These are phyloP conservation scores for Agriopis aurantiaria DNA, from an alignment of 2,888 invertebrate species.

Conservation along the genomic window DNA sequence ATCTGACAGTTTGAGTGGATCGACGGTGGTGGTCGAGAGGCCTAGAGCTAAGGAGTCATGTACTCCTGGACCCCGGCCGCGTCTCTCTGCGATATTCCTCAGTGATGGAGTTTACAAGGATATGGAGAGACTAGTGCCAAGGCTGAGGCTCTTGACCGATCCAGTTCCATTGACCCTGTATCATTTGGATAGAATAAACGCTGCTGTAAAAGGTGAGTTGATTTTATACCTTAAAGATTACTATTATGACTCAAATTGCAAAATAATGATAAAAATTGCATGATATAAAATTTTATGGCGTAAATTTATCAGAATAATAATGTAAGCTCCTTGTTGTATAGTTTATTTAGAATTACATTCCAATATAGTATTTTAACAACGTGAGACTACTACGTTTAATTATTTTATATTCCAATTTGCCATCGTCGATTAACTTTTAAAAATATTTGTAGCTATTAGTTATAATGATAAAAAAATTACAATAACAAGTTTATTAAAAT, in stretches of 20 bases:
- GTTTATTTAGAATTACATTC: too few species aligned
- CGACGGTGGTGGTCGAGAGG: slow-evolving; percentile 72
- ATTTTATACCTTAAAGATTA: background rate
- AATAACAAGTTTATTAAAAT: slow-evolving; percentile 17
- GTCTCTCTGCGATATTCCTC: slow-evolving; percentile 81
- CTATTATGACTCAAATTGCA: background rate
- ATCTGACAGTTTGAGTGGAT: slow-evolving; percentile 71
- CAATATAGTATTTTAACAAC: too few species aligned
- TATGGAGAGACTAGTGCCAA: slow-evolving; percentile 62
- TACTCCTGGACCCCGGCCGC: slow-evolving; percentile 76
- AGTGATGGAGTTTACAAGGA: slow-evolving; percentile 69
- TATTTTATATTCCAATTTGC: background rate
- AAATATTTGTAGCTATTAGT: background rate
- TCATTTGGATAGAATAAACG: slow-evolving; percentile 83
- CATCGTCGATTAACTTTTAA: background rate
- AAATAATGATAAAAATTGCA: background rate
- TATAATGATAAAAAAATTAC: slow-evolving; percentile 1
- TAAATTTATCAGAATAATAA: background rate
- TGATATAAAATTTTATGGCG: background rate
- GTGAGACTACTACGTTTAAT: too few species aligned
- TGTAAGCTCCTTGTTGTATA: background rate
- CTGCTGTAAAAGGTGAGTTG: slow-evolving; percentile 83
- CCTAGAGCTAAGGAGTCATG: slow-evolving; percentile 72
- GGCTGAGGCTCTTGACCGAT: slow-evolving; percentile 75
- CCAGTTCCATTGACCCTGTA: slow-evolving; percentile 84